phyloP scores from a whole-genome alignment of 2,888 invertebrate genomes.

The Brachyopa scutellaris region DNA sequence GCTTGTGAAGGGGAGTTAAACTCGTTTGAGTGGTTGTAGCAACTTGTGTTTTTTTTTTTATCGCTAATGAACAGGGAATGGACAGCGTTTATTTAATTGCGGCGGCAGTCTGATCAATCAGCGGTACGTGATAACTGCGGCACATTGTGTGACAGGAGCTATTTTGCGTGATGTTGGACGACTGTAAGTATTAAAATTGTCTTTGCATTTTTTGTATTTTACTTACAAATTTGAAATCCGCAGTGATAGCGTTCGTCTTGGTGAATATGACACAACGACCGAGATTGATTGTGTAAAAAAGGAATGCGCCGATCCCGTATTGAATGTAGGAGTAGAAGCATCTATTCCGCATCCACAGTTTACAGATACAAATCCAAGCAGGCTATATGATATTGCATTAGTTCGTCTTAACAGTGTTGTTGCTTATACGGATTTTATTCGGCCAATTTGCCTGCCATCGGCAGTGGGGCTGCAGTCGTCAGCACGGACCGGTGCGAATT shows the following conservation, averaged over 20 bases:
- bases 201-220: neutral
- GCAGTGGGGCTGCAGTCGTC: conserved; percentile 72
- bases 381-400: conserved; percentile 88
- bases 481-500: conserved; percentile 79
- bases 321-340: conserved; percentile 85
- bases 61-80: conserved; percentile 37
- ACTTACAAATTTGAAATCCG: neutral
- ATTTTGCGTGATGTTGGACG: conserved; percentile 82
- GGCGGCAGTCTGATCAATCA: conserved; percentile 88
- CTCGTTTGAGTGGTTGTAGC: neutral
- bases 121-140: conserved; percentile 85
- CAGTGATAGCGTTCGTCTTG: conserved; percentile 78
- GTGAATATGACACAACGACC: conserved; percentile 79
- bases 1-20: neutral
- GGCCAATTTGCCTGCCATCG: conserved; percentile 85
- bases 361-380: conserved; percentile 83
- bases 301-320: conserved; percentile 84
- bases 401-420: conserved; percentile 85
- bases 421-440: conserved; percentile 83
- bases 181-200: conserved; percentile 81
- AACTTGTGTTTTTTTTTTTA: conserved; percentile 4
- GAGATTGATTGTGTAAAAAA: conserved; percentile 80
- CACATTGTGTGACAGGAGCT: conserved; percentile 84
- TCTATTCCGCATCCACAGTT: conserved; percentile 86
- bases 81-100: conserved; percentile 82